Evolutionary conservation across 2,113 vertebrate species (phyloP).

Genomic region (Pardalotus punctatus): DNA sequence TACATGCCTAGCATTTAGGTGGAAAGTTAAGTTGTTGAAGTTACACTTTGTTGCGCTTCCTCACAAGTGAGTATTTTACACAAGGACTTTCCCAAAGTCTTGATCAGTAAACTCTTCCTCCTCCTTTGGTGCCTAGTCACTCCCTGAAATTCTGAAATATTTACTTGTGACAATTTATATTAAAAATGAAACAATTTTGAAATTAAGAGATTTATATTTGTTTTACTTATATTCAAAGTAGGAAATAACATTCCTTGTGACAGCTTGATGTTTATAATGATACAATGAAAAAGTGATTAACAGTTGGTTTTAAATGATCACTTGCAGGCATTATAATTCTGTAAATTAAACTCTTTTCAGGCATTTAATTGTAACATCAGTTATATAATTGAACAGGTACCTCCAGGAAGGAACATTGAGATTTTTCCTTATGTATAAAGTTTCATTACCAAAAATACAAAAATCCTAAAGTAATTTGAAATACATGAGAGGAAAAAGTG

Average conservation of each 20-base stretch:
- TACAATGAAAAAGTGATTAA: conserved; percentile 53
- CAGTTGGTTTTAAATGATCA: conserved; percentile 35
- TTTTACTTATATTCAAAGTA: conserved; percentile 69
- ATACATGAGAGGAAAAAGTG: conserved; percentile 29
- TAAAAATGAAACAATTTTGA: conserved; percentile 24
- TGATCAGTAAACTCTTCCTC: background rate
- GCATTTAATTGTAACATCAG: background rate
- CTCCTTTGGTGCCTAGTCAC: background rate
- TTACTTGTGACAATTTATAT: background rate
- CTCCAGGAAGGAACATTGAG: background rate
- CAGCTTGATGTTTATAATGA: conserved; percentile 5
- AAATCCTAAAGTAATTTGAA: conserved; percentile 32
- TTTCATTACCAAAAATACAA: conserved; percentile 57
- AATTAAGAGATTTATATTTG: background rate
- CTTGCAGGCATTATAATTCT: conserved; percentile 22
- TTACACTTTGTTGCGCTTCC: background rate
- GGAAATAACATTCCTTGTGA: conserved; percentile 57
- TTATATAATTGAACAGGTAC: conserved; percentile 38
- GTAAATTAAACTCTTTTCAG: conserved; percentile 22
- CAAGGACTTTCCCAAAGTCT: background rate
- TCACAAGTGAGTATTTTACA: background rate
- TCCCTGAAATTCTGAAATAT: background rate
- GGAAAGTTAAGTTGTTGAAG: background rate
- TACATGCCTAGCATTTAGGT: background rate
- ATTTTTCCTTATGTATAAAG: conserved; percentile 47